Evolutionary conservation across 2,797 vertebrate genomes (phyloP), one percentile per base, ranked within the genome.

Genomic region (Betta splendens): DNA sequence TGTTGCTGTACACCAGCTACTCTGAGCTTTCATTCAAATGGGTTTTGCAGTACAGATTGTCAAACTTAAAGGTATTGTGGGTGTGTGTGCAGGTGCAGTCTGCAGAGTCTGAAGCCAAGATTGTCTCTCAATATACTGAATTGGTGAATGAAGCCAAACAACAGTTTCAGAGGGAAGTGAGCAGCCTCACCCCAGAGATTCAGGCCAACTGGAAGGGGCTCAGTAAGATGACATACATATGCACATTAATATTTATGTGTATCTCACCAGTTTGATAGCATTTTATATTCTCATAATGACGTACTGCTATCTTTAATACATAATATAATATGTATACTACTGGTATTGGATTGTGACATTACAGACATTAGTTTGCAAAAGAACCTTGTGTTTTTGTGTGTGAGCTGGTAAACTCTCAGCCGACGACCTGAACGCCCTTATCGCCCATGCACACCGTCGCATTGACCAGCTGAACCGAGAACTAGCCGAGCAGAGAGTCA

Each of bases 131-230:
- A 70, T 99, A 99, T 78, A 95, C 94, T 3, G 96, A 99, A 42
- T 92, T 99, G 60, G 96, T 98, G 52, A 91, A 92, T 35, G 94
- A 94, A 80, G 96, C 96, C 43, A 94, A 95, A 47, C 91, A 90
- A 13, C 95, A 97, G 80, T 99, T 99, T 74, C 94, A 94, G 77
- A 91, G 84, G 59, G 98, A 99, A 85, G 90, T 99, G 0, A 95
- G 94, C 83, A 99, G 94, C 58, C 94, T 99, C 45, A 98, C 95
- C 42, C 96, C 97, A 0, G 95, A 98, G 0, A 91, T 98, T 33
- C 91, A 96, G 69, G 90, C 95, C 43, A 96, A 95, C 81, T 98
- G 98, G 96, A 98, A 95, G 78, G 94, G 96, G 2, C 93, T 94
- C 26, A 94, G 98, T 99, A 94, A 96, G 96, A 55, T 2, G 89